Conservation (phyloP, 2,888 invertebrate genomes). For the Nemotelus nigrinus region DNA sequence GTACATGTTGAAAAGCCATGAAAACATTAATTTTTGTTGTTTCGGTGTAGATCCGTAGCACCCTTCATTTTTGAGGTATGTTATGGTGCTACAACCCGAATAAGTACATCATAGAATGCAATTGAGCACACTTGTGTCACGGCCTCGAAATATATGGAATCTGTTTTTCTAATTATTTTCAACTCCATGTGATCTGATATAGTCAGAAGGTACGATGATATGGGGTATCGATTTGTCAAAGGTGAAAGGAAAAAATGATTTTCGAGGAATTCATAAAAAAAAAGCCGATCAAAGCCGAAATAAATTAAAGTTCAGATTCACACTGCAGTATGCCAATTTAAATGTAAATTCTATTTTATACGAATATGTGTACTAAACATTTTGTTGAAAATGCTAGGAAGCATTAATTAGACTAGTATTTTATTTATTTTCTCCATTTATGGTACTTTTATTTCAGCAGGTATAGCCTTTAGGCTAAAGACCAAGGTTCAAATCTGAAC, state of each 20-base stretch:
- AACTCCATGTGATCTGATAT: background rate
- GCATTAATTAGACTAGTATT: too few relatives aligned
- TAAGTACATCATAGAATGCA: background rate
- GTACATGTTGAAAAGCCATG: conserved; percentile 4
- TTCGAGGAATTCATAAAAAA: background rate
- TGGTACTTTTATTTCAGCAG: too few relatives aligned
- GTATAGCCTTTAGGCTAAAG: too few relatives aligned
- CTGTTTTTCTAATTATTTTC: conserved; percentile 20
- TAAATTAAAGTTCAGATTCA: background rate
- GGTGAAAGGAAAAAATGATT: background rate
- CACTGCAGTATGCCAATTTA: background rate
- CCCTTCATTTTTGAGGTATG: background rate
- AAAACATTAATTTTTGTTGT: conserved; percentile 19
- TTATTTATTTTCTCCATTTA: too few relatives aligned
- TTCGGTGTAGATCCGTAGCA: background rate
- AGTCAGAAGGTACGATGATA: background rate
- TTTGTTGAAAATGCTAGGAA: too few relatives aligned
- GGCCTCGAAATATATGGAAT: background rate
- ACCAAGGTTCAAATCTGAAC: too few relatives aligned
- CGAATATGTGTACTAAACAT: too few relatives aligned
- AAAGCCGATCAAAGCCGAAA: background rate
- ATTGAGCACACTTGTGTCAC: background rate
- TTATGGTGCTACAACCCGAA: background rate
- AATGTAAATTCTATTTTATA: background rate
- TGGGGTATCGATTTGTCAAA: too few relatives aligned